These are phyloP conservation scores for Acanthiza pusilla DNA, from an alignment of 2,797 vertebrate genomes.

Conservation along the genomic window DNA sequence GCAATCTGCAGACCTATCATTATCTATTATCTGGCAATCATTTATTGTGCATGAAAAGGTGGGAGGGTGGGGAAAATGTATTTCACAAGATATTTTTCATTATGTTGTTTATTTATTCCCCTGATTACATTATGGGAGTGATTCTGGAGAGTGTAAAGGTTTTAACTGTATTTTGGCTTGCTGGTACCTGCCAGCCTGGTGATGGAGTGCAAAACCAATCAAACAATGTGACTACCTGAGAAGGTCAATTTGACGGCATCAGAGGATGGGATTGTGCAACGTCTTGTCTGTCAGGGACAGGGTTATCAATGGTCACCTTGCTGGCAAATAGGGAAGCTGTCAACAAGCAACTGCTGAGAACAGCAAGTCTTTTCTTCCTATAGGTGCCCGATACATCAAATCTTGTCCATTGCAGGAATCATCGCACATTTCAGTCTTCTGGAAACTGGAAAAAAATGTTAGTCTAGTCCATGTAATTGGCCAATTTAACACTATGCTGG, in stretches of 20 bases:
- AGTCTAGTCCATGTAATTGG: neutral
- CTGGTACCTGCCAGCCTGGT: neutral
- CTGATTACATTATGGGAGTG: neutral
- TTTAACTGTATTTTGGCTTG: neutral
- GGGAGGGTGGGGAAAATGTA: neutral
- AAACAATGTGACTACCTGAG: neutral
- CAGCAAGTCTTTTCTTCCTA: neutral
- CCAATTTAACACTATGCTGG: neutral
- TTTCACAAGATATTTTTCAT: neutral
- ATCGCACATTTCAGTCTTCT: neutral
- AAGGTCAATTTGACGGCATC: neutral
- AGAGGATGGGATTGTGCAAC: neutral
- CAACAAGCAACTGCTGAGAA: neutral
- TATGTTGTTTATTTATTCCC: neutral
- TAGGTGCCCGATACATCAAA: neutral
- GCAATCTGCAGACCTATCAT: neutral
- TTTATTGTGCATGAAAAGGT: neutral
- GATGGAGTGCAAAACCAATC: neutral
- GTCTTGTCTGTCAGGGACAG: neutral
- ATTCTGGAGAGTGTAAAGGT: neutral
- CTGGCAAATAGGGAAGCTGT: conserved; percentile 1
- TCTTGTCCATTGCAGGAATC: neutral
- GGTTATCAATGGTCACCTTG: neutral
- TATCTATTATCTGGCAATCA: neutral
- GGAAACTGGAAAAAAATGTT: neutral